phyloP scores from a whole-genome alignment of 2,797 vertebrate genomes.

The Coreius guichenoti region DNA sequence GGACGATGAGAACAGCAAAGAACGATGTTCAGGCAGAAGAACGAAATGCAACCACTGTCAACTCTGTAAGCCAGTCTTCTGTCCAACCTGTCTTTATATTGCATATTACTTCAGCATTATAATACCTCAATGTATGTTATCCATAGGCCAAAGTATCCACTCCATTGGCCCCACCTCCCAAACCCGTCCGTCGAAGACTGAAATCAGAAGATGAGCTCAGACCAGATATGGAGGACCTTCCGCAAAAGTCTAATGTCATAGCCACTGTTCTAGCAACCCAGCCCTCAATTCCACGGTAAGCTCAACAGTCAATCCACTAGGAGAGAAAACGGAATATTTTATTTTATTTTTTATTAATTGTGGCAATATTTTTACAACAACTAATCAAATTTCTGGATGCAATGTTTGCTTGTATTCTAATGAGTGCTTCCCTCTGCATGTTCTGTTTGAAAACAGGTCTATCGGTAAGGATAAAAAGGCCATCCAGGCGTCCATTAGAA shows the following conservation, averaged over 20 bases:
- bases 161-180: slow-evolving; percentile 94
- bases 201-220: slow-evolving; percentile 98
- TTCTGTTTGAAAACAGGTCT: slow-evolving; percentile 81
- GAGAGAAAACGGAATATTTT: neutral
- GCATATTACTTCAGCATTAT: neutral
- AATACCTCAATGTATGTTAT: neutral
- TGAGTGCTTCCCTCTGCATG: slow-evolving; percentile 32
- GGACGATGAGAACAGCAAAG: slow-evolving; percentile 88
- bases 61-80: slow-evolving; percentile 79
- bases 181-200: slow-evolving; percentile 94
- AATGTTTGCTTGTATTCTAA: neutral
- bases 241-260: slow-evolving; percentile 89
- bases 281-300: slow-evolving; percentile 94
- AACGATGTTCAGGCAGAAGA: slow-evolving; percentile 90
- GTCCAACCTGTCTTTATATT: neutral
- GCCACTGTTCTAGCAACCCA: slow-evolving; percentile 90
- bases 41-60: slow-evolving; percentile 81
- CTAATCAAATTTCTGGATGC: neutral
- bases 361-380: neutral
- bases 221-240: slow-evolving; percentile 91
- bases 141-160: slow-evolving; percentile 87
- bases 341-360: neutral
- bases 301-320: neutral
- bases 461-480: slow-evolving; percentile 98
- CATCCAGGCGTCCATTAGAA: slow-evolving; percentile 98